Conservation (phyloP, 2,888 invertebrate species). For the Nemotelus nigrinus region DNA sequence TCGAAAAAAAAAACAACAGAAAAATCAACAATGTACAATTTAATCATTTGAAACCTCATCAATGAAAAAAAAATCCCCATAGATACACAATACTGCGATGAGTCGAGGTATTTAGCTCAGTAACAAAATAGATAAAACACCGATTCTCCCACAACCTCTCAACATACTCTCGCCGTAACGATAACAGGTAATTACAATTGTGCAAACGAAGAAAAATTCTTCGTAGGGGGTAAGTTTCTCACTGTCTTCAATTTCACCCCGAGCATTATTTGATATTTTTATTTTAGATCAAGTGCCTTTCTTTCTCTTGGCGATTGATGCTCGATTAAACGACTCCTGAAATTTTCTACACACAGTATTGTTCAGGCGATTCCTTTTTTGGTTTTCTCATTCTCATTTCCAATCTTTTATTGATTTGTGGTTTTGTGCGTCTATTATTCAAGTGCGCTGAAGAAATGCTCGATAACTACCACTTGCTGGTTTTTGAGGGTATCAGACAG, state of each 20-base stretch:
- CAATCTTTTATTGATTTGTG: slow-evolving; percentile 35
- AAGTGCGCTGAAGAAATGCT: neutral
- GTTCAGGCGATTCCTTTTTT: slow-evolving; percentile 16
- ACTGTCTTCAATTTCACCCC: slow-evolving; percentile 36
- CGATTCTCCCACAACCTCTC: neutral
- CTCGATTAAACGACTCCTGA: slow-evolving; percentile 32
- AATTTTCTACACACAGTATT: neutral
- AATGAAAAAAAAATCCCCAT: neutral
- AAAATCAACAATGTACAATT: neutral
- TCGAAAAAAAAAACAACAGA: too few relatives aligned
- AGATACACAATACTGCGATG: slow-evolving; percentile 6
- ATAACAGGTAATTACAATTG: slow-evolving; percentile 25
- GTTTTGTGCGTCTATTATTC: slow-evolving; percentile 29
- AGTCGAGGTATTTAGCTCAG: neutral
- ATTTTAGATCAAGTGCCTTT: slow-evolving; percentile 37
- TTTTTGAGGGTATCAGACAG: neutral
- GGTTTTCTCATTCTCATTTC: neutral
- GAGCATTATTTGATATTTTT: slow-evolving; percentile 41
- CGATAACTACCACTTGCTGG: slow-evolving; percentile 2
- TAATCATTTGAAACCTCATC: slow-evolving; percentile 35
- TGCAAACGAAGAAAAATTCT: neutral
- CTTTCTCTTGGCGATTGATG: neutral
- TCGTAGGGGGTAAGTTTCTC: slow-evolving; percentile 38
- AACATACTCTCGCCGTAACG: neutral
- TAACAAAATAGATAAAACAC: slow-evolving; percentile 8